Evolutionary conservation across 2,113 vertebrate genomes (phyloP).

Genomic region (Toxostoma redivivum): DNA sequence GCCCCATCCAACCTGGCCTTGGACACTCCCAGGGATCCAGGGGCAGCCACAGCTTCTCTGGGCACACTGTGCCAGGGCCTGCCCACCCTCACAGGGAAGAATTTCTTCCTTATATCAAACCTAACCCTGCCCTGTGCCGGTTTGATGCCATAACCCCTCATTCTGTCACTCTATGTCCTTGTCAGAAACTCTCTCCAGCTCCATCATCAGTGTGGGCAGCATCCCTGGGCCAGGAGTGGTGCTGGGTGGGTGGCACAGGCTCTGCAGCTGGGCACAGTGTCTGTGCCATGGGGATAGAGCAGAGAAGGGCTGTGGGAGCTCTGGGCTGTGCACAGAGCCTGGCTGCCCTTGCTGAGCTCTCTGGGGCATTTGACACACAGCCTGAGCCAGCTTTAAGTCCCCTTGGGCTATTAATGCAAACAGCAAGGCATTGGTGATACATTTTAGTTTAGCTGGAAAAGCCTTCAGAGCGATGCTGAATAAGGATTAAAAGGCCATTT

Average conservation of each 20-base stretch:
- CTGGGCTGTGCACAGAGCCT: background rate
- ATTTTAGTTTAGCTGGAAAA: background rate
- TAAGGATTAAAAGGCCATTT: slow-evolving; percentile 24
- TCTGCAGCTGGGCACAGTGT: background rate
- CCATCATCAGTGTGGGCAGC: background rate
- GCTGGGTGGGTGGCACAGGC: background rate
- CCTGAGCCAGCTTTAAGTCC: background rate
- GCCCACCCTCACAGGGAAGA: background rate
- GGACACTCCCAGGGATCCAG: background rate
- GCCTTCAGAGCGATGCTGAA: background rate
- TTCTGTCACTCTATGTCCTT: background rate
- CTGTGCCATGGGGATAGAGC: background rate
- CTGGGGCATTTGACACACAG: background rate
- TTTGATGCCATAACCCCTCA: background rate
- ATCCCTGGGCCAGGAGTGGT: background rate
- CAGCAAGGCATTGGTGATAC: background rate
- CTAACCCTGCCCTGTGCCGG: background rate
- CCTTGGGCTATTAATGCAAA: background rate
- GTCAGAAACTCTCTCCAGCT: background rate
- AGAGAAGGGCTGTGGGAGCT: background rate
- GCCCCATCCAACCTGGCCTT: rapidly evolving
- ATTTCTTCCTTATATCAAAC: background rate
- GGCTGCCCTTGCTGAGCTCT: background rate
- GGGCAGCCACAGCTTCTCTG: background rate
- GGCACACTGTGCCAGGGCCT: background rate